Conservation (phyloP, 1,140 invertebrate species). For the Euglossa dilemma region DNA sequence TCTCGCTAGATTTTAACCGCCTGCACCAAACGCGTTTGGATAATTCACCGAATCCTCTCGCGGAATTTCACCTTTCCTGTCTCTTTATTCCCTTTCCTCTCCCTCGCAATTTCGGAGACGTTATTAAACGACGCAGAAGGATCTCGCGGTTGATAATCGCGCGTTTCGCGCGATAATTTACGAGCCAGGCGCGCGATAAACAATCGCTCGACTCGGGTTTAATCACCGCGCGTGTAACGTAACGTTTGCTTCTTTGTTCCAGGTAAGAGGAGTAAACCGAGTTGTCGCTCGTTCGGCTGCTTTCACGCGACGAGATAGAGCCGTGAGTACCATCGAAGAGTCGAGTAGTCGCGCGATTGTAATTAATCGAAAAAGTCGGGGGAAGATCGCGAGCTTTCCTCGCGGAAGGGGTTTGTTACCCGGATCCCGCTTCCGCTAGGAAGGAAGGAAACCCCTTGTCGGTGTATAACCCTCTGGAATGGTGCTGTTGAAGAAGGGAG, state of each 20-base stretch:
- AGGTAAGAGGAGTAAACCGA: conserved; percentile 4
- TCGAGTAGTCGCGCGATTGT: no score
- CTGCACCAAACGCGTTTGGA: neutral
- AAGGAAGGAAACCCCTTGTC: neutral
- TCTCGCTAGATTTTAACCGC: conserved; percentile 2
- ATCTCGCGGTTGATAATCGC: no score
- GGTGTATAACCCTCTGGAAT: neutral
- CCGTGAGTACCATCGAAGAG: neutral
- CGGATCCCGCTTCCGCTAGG: neutral
- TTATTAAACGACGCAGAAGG: no score
- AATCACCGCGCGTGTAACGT: neutral
- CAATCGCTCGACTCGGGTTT: no score
- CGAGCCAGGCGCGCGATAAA: no score
- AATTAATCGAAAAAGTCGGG: no score
- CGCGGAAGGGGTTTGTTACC: neutral
- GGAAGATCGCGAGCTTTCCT: neutral
- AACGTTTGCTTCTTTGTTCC: neutral
- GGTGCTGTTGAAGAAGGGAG: neutral
- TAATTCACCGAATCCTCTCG: neutral
- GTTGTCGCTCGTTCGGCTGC: neutral
- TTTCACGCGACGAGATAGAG: neutral
- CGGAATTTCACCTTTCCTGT: neutral
- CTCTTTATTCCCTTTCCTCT: no score
- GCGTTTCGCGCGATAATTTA: no score
- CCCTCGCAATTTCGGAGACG: no score